Percentiles rank a stretch among this genome's conserved stretches.
These are phyloP conservation scores for Smutsia temminckii DNA, from an alignment of 2,797 vertebrate species.

Conservation along the genomic window DNA sequence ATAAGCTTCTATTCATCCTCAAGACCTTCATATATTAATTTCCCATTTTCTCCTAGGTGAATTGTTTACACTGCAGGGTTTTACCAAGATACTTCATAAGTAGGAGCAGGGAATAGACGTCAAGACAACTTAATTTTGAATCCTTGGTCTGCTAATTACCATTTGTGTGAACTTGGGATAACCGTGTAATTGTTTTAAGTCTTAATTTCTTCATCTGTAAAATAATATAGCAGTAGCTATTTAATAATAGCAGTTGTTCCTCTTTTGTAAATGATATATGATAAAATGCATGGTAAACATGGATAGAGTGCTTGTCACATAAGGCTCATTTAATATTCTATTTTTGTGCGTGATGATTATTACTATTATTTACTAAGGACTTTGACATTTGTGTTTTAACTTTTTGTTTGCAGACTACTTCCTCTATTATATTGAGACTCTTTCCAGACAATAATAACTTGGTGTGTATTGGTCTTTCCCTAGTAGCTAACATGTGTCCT, in stretches of 20 bases:
- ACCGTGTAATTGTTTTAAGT: not conserved
- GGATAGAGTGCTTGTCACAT: not conserved
- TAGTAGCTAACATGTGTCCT: not conserved
- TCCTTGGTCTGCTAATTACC: not conserved
- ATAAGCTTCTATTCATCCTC: not conserved
- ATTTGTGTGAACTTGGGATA: not conserved
- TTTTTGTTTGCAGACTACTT: not conserved
- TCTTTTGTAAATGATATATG: not conserved
- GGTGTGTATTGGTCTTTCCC: not conserved
- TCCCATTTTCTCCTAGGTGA: not conserved
- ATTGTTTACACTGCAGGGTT: not conserved
- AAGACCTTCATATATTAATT: not conserved
- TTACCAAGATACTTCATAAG: not conserved
- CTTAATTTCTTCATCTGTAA: not conserved
- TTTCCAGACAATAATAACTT: not conserved
- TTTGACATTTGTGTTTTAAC: not conserved
- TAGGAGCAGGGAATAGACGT: not conserved
- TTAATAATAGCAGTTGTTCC: not conserved
- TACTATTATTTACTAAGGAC: not conserved
- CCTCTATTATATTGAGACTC: not conserved
- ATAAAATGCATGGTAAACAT: fast-evolving
- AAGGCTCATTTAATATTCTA: not conserved
- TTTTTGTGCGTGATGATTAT: not conserved
- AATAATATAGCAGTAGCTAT: not conserved
- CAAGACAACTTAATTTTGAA: conserved; percentile 7